phyloP scores from a whole-genome alignment of 2,113 vertebrate species.

The Anoplopoma fimbria region DNA sequence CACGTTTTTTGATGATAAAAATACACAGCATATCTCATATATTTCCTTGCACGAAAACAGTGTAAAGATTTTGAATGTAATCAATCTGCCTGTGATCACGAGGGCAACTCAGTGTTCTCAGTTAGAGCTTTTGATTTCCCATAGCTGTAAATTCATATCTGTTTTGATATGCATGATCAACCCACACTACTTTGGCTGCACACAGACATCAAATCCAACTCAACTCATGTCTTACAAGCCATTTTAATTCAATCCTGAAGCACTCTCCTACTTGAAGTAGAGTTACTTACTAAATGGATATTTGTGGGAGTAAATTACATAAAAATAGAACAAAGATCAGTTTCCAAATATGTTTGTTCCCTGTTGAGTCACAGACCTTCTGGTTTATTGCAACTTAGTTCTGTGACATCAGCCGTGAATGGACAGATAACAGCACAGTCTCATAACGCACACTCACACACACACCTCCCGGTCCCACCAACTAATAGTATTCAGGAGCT shows the following conservation, averaged over 20 bases:
- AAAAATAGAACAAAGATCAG: background rate
- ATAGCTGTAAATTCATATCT: background rate
- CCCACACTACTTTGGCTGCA: background rate
- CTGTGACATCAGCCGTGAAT: constrained; percentile 23
- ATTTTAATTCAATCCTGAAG: background rate
- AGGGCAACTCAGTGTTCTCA: background rate
- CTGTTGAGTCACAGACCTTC: background rate
- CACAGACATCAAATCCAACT: background rate
- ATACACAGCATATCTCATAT: background rate
- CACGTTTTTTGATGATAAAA: background rate
- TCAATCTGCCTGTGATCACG: background rate
- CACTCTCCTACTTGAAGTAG: background rate
- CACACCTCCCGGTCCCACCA: background rate
- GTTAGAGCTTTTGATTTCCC: background rate
- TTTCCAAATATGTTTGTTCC: background rate
- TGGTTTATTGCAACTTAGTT: constrained; percentile 1
- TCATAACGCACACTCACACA: constrained; percentile 11
- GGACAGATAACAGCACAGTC: constrained; percentile 24
- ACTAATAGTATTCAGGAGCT: constrained; percentile 66
- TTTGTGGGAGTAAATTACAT: constrained; percentile 1
- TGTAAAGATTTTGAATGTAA: background rate
- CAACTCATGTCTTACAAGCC: background rate
- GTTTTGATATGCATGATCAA: constrained; percentile 1
- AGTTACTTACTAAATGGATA: background rate
- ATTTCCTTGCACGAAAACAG: background rate